Conservation (phyloP, 2,113 vertebrate species). For the Silurus meridionalis region DNA sequence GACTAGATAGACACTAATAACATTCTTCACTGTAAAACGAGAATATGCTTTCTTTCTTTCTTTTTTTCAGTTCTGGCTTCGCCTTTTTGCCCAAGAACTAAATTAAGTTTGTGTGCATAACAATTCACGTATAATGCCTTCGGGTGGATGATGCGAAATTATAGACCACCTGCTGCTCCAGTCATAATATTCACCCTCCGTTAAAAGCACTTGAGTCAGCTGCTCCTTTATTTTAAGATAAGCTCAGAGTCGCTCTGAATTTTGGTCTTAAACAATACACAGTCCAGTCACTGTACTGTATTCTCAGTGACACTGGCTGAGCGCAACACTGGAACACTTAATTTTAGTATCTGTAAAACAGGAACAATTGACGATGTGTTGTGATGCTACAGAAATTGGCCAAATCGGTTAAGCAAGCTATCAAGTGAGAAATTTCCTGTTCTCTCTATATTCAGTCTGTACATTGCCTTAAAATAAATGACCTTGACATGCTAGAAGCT, state of each 20-base stretch:
- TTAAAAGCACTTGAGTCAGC: neutral
- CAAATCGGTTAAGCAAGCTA: neutral
- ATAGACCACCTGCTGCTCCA: conserved; percentile 10
- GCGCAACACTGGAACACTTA: neutral
- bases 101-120: conserved; percentile 13
- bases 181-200: neutral
- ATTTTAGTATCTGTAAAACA: neutral
- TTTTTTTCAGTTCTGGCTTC: neutral
- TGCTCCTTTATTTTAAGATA: neutral
- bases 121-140: conserved; percentile 1
- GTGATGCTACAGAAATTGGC: neutral
- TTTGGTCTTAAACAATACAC: neutral
- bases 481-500: neutral
- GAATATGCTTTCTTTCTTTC: neutral
- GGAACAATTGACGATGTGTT: neutral
- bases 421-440: neutral
- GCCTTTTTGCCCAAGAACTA: neutral
- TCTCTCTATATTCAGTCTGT: neutral
- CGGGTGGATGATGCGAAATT: conserved; percentile 1
- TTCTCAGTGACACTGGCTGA: neutral
- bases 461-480: neutral
- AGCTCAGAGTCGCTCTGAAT: neutral
- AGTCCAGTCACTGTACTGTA: neutral
- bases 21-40: neutral
- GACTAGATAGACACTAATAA: neutral